phyloP scores from a whole-genome alignment of 2,113 vertebrate species.

The Donacobius atricapilla region DNA sequence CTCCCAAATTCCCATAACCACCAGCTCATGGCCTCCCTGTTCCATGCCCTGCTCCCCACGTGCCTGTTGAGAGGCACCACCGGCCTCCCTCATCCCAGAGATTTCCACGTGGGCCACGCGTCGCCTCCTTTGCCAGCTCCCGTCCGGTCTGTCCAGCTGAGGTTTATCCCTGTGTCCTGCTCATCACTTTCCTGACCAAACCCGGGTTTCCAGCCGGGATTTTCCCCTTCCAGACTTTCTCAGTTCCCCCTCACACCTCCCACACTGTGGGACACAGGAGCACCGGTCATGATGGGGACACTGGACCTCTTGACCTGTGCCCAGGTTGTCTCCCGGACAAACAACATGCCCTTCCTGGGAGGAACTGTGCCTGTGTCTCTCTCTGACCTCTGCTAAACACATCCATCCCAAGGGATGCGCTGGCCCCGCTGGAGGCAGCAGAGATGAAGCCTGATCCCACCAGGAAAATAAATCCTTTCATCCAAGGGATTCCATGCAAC shows the following conservation, averaged over 20 bases:
- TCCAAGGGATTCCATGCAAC: fast-evolving
- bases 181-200: not conserved
- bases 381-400: not conserved
- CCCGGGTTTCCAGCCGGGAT: not conserved
- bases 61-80: not conserved
- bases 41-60: fast-evolving
- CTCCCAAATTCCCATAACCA: not conserved
- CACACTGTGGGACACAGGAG: not conserved
- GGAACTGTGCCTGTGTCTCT: not conserved
- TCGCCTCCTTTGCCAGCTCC: not conserved
- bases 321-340: not conserved
- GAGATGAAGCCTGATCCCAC: not conserved
- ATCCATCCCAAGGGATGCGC: not conserved
- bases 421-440: fast-evolving
- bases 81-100: not conserved
- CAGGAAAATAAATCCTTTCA: not conserved
- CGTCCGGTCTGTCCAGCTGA: not conserved
- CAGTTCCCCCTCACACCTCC: not conserved
- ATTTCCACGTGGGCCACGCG: fast-evolving
- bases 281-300: not conserved
- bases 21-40: not conserved
- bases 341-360: not conserved
- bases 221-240: not conserved
- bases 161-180: not conserved
- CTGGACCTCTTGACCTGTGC: not conserved